A percentile compares a stretch with the other conserved stretches of the same genome.
These are phyloP conservation scores for Ophion obscuratus DNA, from an alignment of 2,888 invertebrate species.

Conservation along the genomic window DNA sequence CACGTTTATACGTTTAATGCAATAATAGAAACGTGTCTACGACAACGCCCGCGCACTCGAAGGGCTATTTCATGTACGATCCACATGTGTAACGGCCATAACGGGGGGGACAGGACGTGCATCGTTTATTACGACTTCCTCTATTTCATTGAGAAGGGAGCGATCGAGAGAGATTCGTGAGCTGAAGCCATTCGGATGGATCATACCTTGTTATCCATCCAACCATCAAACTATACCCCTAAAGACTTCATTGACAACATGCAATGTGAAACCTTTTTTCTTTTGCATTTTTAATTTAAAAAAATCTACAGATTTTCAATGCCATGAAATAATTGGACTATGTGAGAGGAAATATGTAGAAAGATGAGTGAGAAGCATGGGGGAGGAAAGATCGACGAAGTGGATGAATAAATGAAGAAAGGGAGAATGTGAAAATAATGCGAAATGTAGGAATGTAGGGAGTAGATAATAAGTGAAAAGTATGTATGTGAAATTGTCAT, in stretches of 20 bases:
- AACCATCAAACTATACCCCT: constrained; percentile 7
- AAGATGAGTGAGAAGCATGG: too few relatives aligned
- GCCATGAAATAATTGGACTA: too few relatives aligned
- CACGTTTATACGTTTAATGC: constrained; percentile 40
- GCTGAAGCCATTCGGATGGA: constrained; percentile 52
- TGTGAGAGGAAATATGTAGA: too few relatives aligned
- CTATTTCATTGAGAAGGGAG: constrained; percentile 54
- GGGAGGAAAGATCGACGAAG: too few relatives aligned
- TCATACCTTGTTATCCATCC: constrained; percentile 48
- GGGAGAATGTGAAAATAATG: too few relatives aligned
- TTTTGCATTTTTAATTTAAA: background rate
- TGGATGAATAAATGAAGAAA: too few relatives aligned
- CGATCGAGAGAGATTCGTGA: constrained; percentile 60
- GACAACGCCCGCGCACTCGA: constrained; percentile 46
- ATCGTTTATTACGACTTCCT: constrained; percentile 67
- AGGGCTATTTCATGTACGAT: constrained; percentile 43
- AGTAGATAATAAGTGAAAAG: too few relatives aligned
- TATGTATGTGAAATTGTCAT: too few relatives aligned
- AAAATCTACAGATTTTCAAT: too few relatives aligned
- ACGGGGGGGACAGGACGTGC: constrained; percentile 56
- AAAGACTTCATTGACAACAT: background rate
- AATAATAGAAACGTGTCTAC: constrained; percentile 12
- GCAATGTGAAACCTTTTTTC: background rate
- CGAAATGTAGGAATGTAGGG: too few relatives aligned
- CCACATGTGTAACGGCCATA: constrained; percentile 8